Conservation (phyloP, 2,888 invertebrate genomes). For the Sthenelais limicola region DNA sequence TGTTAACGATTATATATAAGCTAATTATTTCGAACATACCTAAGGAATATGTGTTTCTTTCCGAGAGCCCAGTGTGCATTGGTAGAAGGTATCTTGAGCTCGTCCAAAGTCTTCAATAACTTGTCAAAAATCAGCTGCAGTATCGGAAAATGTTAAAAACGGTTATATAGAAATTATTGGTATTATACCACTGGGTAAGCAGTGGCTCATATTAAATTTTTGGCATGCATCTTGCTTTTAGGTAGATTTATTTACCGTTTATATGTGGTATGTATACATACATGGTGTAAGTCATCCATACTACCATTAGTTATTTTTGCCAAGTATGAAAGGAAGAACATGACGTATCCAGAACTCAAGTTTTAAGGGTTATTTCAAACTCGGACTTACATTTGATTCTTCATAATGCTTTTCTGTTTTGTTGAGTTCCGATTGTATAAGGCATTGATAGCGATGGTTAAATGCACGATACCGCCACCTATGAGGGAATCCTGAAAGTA, state of each 20-base stretch:
- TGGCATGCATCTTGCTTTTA: no score
- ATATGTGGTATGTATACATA: no score
- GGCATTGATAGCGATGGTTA: constrained; percentile 83
- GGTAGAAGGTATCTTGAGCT: constrained; percentile 72
- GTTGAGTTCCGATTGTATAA: constrained; percentile 42
- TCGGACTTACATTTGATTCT: constrained; percentile 39
- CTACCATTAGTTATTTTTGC: no score
- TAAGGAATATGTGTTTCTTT: constrained; percentile 92
- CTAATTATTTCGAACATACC: constrained; percentile 79
- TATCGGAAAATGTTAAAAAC: not conserved
- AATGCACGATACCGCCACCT: constrained; percentile 95
- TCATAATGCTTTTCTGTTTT: constrained; percentile 25
- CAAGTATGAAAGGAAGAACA: no score
- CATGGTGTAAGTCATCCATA: no score
- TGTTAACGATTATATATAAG: not conserved
- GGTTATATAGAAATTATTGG: no score
- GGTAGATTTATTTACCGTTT: no score
- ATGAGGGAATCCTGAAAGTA: constrained; percentile 84
- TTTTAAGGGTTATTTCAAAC: no score
- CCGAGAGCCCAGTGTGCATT: constrained; percentile 91
- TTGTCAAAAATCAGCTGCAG: constrained; percentile 81
- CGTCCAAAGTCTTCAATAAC: constrained; percentile 73
- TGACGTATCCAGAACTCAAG: no score
- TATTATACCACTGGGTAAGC: no score
- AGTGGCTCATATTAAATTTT: no score